These are phyloP conservation scores for Scomber scombrus DNA, from an alignment of 2,113 vertebrate species.

Conservation along the genomic window DNA sequence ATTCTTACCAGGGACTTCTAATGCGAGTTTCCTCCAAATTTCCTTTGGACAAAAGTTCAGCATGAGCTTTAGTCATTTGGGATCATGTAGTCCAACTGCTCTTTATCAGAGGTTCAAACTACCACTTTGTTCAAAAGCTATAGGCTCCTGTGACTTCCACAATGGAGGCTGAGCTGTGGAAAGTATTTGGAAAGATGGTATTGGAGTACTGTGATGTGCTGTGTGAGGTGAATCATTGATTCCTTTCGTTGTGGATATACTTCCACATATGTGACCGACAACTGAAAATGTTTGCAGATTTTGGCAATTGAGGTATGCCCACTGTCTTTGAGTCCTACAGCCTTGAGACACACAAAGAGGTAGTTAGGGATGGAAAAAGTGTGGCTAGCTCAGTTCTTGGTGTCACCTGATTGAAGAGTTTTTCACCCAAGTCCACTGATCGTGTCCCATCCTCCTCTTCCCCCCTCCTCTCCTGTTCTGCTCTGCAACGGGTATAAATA, in stretches of 20 bases:
- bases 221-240: constrained; percentile 8
- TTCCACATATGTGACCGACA: neutral
- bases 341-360: constrained; percentile 6
- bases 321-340: constrained; percentile 11
- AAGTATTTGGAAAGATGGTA: constrained; percentile 27
- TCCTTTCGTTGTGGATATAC: constrained; percentile 23
- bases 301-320: constrained; percentile 7
- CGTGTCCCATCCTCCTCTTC: constrained; percentile 51
- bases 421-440: constrained; percentile 65
- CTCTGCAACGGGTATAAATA: constrained; percentile 83
- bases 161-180: constrained; percentile 9
- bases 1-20: constrained; percentile 3
- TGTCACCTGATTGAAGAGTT: constrained; percentile 79
- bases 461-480: constrained; percentile 52
- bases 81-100: constrained; percentile 15
- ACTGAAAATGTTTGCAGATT: constrained; percentile 18
- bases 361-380: constrained; percentile 39
- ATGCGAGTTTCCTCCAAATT: constrained; percentile 17
- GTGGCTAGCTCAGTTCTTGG: constrained; percentile 45
- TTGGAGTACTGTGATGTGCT: constrained; percentile 9
- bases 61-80: constrained; percentile 34
- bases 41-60: constrained; percentile 25
- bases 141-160: constrained; percentile 38
- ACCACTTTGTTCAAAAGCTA: constrained; percentile 35
- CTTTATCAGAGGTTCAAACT: constrained; percentile 39